Base-by-base conservation (phyloP, 2,888 invertebrate species). In the Callosobruchus maculatus region DNA sequence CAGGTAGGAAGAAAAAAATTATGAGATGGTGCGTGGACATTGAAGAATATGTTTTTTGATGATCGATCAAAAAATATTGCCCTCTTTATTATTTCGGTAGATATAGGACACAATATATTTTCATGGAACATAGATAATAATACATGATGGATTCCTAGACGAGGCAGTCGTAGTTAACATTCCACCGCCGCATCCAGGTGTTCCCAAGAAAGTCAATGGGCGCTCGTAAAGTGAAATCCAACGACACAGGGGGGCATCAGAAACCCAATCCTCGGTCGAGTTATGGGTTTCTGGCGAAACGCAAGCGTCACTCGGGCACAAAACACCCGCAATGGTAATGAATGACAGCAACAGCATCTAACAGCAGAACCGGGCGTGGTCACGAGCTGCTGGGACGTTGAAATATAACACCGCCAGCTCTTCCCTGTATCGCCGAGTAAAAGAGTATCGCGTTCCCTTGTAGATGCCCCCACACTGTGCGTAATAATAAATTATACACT, bases 371-470 rank as follows among this genome's bases (percentile, higher is more conserved):
- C 79, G 84, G 86, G 86, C 85, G 85, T 84, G 84, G 83, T 82
- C 77, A 79, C 77, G 75, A 18, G 49, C 49, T 49, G 49, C 49
- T 18, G 49, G 49, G 82, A 82, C 81, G 84, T 82, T 84, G 87
- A 86, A 86, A 86, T 86, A 85, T 86, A 86, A 87, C 85, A 83
- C 86, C 82, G 83, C 18, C 49, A 49, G 49, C 49, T 49, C 49
- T 49, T 49, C 49, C 13, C 49, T 18, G 13, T 18, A 18, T 49
- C 13, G 49, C 26, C 26, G 49, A 7, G 49, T 13, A 49, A 18
- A 13, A 49, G 49, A 49, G 18, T 49, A 49, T 49, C 49, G 49
- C 49, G 49, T 49, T 49, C 13, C 49, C 49, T 26, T 49, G 49
- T 49, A 49, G 49, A 18, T 49, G 13, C 49, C 49, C 49, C 13